Conservation (phyloP, 1,140 invertebrate species). For the Psilanteris sp. region DNA sequence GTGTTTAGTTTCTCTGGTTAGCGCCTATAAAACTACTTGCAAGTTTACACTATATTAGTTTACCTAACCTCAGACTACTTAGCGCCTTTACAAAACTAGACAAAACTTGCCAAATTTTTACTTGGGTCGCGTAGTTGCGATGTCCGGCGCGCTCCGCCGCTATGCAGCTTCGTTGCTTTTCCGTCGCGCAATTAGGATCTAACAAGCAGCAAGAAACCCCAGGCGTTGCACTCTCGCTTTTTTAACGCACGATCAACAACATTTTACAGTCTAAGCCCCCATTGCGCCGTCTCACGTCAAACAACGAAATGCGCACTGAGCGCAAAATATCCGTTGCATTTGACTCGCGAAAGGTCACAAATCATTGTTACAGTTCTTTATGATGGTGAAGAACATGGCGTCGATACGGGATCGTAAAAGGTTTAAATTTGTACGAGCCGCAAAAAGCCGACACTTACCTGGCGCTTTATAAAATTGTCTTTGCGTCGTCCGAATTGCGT, state of each 20-base stretch:
- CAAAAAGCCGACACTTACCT: too few relatives aligned
- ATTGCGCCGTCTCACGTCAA: slow-evolving; percentile 40
- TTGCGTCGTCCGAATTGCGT: too few relatives aligned
- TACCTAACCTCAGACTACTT: too few relatives aligned
- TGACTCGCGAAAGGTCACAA: slow-evolving; percentile 34
- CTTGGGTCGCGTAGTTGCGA: too few relatives aligned
- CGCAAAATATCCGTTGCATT: slow-evolving; percentile 16
- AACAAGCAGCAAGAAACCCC: slow-evolving; percentile 60
- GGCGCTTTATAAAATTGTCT: too few relatives aligned
- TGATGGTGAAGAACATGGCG: neutral
- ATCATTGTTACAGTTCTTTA: slow-evolving; percentile 23
- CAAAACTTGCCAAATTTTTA: too few relatives aligned
- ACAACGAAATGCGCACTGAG: slow-evolving; percentile 27
- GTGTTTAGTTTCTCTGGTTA: too few relatives aligned
- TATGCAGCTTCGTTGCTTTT: slow-evolving; percentile 54
- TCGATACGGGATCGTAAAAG: too few relatives aligned
- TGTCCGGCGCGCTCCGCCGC: neutral
- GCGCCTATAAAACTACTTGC: too few relatives aligned
- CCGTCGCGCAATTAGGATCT: slow-evolving; percentile 62
- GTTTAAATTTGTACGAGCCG: too few relatives aligned
- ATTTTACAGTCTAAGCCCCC: slow-evolving; percentile 57
- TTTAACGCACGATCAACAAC: slow-evolving; percentile 50
- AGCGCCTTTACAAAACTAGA: too few relatives aligned
- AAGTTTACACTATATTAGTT: too few relatives aligned
- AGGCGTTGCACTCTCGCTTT: slow-evolving; percentile 56